These are phyloP conservation scores for Hypolimnas misippus DNA, from an alignment of 2,888 invertebrate genomes.

Conservation along the genomic window DNA sequence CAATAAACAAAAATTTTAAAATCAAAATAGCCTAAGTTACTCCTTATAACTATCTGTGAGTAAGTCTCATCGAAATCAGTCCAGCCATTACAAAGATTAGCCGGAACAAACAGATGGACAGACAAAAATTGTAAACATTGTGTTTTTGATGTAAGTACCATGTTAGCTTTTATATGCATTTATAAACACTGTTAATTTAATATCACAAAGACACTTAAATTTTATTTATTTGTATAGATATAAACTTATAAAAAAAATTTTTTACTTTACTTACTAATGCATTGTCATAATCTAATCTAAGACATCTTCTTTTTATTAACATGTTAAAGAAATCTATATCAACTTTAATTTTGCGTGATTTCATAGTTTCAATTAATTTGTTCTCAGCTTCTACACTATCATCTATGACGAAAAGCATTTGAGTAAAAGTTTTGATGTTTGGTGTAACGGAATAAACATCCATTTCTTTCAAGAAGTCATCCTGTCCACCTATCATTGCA, in stretches of 20 bases:
- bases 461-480: constrained; percentile 91
- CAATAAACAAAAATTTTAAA: no score
- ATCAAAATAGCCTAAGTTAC: no score
- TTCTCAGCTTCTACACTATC: constrained; percentile 87
- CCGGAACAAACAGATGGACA: no score
- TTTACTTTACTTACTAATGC: constrained; percentile 85
- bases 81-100: no score
- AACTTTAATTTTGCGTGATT: constrained; percentile 82
- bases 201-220: not conserved
- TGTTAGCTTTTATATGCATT: constrained; percentile 6
- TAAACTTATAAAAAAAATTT: no score
- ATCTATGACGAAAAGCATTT: constrained; percentile 89
- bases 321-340: constrained; percentile 94
- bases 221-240: no score
- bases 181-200: constrained; percentile 3
- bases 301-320: constrained; percentile 91
- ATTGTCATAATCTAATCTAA: constrained; percentile 86
- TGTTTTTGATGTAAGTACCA: no score
- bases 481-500: constrained; percentile 90
- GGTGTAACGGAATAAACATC: constrained; percentile 86
- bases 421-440: constrained; percentile 90
- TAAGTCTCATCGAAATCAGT: no score
- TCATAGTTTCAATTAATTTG: constrained; percentile 86
- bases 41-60: no score
- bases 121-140: no score